Evolutionary conservation across 2,113 vertebrate genomes (phyloP).

Genomic region (Trematocara stigmaticum): DNA sequence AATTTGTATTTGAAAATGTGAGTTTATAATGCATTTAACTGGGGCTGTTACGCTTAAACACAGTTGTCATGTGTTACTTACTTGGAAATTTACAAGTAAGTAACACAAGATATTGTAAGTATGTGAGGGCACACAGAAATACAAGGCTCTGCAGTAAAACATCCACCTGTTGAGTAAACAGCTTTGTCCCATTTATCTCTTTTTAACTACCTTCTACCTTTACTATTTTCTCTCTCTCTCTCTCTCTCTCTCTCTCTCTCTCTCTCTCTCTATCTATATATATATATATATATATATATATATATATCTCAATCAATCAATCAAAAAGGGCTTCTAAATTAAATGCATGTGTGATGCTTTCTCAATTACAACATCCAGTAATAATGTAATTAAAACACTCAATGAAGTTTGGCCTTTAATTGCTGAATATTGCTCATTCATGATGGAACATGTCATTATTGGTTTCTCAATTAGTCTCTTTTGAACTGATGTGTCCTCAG

Average conservation of each 20-base stretch:
- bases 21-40: neutral
- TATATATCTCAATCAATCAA: no score
- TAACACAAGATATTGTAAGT: neutral
- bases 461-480: neutral
- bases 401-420: neutral
- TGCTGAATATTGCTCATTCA: neutral
- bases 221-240: neutral
- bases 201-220: neutral
- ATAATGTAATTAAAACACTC: neutral
- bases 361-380: neutral
- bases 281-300: no score
- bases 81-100: neutral
- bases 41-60: neutral
- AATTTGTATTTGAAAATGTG: neutral
- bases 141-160: neutral
- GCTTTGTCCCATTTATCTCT: neutral
- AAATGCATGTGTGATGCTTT: neutral
- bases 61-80: neutral
- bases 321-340: neutral
- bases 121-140: neutral
- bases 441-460: neutral
- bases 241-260: no score
- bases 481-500: neutral
- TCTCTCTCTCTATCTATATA: no score
- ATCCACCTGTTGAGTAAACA: constrained; percentile 14